These are phyloP conservation scores for Henicopernis longicauda DNA, from an alignment of 2,113 vertebrate species.

Conservation along the genomic window DNA sequence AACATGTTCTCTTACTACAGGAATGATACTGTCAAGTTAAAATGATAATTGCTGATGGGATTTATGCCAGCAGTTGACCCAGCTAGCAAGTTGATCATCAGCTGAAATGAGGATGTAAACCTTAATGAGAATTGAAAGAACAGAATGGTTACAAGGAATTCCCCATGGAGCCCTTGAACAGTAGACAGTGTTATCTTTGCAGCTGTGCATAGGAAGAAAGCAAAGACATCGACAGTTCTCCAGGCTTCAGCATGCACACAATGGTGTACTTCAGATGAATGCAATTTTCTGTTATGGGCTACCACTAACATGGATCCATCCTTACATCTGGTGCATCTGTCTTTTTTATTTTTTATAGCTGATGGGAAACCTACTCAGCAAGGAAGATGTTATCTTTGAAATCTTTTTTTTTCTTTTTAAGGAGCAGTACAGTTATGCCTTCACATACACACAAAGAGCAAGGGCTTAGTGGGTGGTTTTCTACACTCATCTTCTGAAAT, in stretches of 20 bases:
- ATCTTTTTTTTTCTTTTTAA: not conserved
- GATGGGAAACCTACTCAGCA: not conserved
- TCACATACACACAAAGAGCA: not conserved
- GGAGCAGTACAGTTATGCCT: not conserved
- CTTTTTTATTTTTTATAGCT: conserved; percentile 5
- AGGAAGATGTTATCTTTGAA: conserved; percentile 23
- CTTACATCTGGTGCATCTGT: not conserved
- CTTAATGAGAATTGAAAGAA: conserved; percentile 47
- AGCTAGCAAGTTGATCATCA: not conserved
- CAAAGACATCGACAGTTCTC: not conserved
- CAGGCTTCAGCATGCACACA: conserved; percentile 3
- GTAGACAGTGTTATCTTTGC: conserved; percentile 59
- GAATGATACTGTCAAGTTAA: not conserved
- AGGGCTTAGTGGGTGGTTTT: not conserved
- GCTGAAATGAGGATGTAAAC: not conserved
- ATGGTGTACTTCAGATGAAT: conserved; percentile 39
- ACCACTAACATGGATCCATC: not conserved
- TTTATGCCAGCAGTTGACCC: conserved; percentile 33
- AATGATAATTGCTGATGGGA: conserved; percentile 19
- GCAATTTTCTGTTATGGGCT: not conserved
- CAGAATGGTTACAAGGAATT: not conserved
- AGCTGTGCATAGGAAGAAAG: conserved; percentile 55
- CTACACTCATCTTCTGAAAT: not conserved
- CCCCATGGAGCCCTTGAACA: conserved; percentile 18
- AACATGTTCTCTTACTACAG: not conserved